Evolutionary conservation across 2,113 vertebrate genomes (phyloP).

Genomic region (Pollachius pollachius): DNA sequence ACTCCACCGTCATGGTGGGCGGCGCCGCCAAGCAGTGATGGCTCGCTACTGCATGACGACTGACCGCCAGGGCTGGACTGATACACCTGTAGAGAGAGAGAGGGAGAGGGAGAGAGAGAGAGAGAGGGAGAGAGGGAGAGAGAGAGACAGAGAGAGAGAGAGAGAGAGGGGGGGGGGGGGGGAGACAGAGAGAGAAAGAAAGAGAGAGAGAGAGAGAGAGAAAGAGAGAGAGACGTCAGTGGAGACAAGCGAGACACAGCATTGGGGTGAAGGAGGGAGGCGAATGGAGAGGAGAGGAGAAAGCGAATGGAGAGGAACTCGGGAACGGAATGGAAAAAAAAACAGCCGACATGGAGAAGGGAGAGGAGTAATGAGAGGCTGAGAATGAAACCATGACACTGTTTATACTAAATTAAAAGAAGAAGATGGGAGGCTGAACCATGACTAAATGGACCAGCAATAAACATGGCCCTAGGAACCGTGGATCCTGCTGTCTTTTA

Average conservation of each 20-base stretch:
- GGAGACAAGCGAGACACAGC: neutral
- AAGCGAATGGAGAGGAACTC: neutral
- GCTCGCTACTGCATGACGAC: constrained; percentile 95
- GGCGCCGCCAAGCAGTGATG: constrained; percentile 87
- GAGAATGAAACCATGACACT: neutral
- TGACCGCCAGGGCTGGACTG: constrained; percentile 98
- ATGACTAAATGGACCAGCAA: constrained; percentile 36
- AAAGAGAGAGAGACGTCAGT: neutral
- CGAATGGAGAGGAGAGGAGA: neutral
- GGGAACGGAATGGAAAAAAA: no score
- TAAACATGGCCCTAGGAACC: constrained; percentile 28
- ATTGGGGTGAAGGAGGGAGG: neutral
- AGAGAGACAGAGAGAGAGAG: neutral
- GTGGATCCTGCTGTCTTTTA: constrained; percentile 36
- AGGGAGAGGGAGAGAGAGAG: neutral
- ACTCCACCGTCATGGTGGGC: constrained; percentile 94
- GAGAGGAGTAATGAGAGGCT: neutral
- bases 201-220: neutral
- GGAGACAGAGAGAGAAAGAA: neutral
- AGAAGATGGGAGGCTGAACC: neutral
- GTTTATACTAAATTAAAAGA: neutral
- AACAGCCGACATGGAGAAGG: neutral
- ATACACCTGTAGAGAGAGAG: constrained; percentile 78
- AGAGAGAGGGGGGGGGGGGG: neutral
- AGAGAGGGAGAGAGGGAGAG: neutral